phyloP scores from a whole-genome alignment of 2,113 vertebrate species.

The Ammodramus savannarum region DNA sequence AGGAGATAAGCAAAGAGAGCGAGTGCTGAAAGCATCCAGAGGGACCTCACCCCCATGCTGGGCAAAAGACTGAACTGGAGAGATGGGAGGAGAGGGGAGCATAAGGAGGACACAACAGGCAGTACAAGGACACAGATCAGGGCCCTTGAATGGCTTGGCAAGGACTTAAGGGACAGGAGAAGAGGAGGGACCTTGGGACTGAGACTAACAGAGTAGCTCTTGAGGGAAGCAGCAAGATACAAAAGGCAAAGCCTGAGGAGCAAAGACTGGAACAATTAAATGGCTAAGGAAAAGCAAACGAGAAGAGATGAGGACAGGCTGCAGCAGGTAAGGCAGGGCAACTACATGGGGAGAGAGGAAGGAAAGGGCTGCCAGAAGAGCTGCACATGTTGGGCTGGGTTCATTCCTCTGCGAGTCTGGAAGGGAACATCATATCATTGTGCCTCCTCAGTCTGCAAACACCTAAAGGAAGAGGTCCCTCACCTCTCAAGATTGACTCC shows the following conservation, averaged over 20 bases:
- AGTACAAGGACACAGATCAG: not conserved
- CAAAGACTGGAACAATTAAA: not conserved
- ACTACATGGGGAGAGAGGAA: not conserved
- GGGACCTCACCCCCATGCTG: not conserved
- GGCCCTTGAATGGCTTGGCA: not conserved
- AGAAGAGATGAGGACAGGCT: not conserved
- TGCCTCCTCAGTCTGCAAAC: not conserved
- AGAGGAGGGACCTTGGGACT: not conserved
- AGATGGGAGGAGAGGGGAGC: not conserved
- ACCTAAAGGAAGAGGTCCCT: not conserved
- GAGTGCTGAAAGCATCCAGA: not conserved
- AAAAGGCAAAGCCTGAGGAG: not conserved
- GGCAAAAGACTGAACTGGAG: not conserved
- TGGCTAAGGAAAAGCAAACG: not conserved
- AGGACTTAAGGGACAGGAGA: not conserved
- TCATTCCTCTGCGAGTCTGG: not conserved
- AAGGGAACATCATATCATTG: not conserved
- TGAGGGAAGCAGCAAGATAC: not conserved
- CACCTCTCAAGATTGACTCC: not conserved
- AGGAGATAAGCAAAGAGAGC: not conserved
- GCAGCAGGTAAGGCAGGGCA: not conserved
- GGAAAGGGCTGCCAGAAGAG: not conserved
- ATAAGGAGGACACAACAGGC: fast-evolving
- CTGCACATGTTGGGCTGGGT: fast-evolving
- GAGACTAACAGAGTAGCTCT: not conserved